Evolutionary conservation across 2,797 vertebrate genomes (phyloP).

Genomic region (Morelia viridis): DNA sequence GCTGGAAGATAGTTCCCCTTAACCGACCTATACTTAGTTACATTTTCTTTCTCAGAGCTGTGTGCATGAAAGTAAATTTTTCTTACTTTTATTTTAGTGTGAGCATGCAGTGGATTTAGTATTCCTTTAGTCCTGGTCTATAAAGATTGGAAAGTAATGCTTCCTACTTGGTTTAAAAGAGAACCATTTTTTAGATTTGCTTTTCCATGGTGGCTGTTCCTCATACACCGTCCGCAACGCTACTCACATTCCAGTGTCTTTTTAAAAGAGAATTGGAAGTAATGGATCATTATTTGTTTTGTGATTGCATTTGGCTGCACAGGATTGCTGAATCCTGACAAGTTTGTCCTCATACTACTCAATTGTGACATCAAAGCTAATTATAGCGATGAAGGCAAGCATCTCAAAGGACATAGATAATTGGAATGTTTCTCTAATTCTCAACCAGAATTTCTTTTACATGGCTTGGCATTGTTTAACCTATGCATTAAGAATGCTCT

Average conservation of each 20-base stretch:
- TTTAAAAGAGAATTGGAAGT: background rate
- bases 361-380: background rate
- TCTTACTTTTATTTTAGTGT: background rate
- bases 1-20: background rate
- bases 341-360: background rate
- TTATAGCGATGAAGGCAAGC: background rate
- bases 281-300: background rate
- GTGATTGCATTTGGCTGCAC: background rate
- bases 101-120: background rate
- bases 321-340: background rate
- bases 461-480: background rate
- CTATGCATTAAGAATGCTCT: background rate
- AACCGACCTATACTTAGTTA: background rate
- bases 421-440: background rate
- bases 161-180: background rate
- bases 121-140: background rate
- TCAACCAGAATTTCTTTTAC: background rate
- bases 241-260: background rate
- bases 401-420: background rate
- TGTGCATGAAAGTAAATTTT: background rate
- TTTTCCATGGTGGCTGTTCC: background rate
- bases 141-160: background rate
- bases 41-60: background rate
- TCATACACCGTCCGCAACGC: background rate
- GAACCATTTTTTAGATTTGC: background rate